A percentile compares a stretch with the other conserved stretches of the same genome.
These are phyloP conservation scores for Lagopus leucura DNA, from an alignment of 2,113 vertebrate species.

Conservation along the genomic window DNA sequence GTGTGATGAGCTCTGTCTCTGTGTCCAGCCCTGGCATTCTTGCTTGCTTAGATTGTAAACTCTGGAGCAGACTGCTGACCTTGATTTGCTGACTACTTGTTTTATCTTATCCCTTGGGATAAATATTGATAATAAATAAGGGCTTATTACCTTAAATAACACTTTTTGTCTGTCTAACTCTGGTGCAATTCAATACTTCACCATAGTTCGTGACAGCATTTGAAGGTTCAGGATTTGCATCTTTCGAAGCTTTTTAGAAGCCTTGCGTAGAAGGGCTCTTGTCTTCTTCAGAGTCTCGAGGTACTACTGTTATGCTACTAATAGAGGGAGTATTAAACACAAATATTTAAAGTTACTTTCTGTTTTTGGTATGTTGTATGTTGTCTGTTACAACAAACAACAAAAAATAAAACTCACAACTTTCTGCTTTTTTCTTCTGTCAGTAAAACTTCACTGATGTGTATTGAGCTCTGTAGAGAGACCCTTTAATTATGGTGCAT, in stretches of 20 bases:
- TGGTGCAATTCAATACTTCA: not conserved
- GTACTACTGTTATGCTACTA: not conserved
- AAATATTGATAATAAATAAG: not conserved
- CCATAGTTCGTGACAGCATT: not conserved
- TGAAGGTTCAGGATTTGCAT: not conserved
- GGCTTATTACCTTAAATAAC: not conserved
- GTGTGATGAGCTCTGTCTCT: not conserved
- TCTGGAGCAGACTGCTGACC: not conserved
- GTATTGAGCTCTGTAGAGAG: not conserved
- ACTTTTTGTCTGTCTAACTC: not conserved
- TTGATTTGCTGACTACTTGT: not conserved
- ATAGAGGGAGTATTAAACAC: not conserved
- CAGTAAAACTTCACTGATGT: not conserved
- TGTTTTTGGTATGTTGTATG: not conserved
- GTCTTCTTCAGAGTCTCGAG: not conserved
- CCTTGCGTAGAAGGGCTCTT: not conserved
- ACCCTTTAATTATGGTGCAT: slow-evolving; percentile 18
- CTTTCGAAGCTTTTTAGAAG: not conserved
- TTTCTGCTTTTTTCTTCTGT: not conserved
- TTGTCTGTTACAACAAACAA: not conserved
- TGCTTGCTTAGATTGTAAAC: not conserved
- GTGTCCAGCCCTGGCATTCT: not conserved
- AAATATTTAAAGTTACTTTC: slow-evolving; percentile 24
- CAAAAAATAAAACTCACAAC: not conserved
- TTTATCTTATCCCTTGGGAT: not conserved